Conservation (phyloP, 2,797 vertebrate genomes). For the Pipistrellus nathusii region DNA sequence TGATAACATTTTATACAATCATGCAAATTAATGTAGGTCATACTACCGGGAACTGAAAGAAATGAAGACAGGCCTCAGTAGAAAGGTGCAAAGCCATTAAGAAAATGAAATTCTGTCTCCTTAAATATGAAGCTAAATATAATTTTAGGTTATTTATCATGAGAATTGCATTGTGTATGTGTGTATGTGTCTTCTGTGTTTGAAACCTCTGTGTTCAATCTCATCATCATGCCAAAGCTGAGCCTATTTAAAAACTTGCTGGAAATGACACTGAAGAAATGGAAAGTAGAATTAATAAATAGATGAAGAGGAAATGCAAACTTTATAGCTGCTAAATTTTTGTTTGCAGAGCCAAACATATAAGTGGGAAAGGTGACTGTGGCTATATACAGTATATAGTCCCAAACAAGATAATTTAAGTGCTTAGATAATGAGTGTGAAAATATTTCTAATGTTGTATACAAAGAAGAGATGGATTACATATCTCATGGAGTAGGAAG, state of each 20-base stretch:
- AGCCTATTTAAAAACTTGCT: conserved; percentile 15
- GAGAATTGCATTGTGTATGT: background rate
- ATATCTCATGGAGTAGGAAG: background rate
- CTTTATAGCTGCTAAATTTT: conserved; percentile 10
- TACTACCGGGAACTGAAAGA: conserved; percentile 27
- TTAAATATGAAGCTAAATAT: background rate
- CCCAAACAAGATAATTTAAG: background rate
- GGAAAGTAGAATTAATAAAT: background rate
- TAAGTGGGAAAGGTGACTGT: background rate
- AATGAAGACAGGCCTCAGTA: background rate
- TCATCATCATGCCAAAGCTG: background rate
- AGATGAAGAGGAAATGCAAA: background rate
- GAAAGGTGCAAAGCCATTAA: background rate
- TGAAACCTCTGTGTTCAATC: conserved; percentile 8
- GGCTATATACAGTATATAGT: background rate
- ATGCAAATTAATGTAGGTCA: background rate
- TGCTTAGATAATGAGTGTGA: background rate
- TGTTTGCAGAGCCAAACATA: conserved; percentile 10
- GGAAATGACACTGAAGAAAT: conserved; percentile 44
- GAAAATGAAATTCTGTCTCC: conserved; percentile 10
- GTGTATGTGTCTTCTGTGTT: background rate
- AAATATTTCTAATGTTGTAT: background rate
- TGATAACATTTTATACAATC: background rate
- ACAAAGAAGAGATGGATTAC: background rate
- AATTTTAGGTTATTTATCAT: background rate